These are phyloP conservation scores for Monochamus alternatus DNA, from an alignment of 2,888 invertebrate species.

Conservation along the genomic window DNA sequence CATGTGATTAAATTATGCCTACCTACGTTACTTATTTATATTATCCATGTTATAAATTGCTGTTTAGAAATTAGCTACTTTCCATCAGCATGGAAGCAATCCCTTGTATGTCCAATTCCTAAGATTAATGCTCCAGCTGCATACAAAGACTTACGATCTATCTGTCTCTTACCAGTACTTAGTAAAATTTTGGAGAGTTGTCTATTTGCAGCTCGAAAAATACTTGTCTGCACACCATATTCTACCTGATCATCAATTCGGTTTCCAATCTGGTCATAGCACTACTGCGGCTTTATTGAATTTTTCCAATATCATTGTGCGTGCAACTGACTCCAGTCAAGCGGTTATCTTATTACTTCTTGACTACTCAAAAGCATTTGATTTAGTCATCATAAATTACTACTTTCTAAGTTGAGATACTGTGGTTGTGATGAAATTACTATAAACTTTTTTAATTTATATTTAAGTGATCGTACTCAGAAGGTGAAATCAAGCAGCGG, in stretches of 20 bases:
- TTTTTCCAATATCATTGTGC: constrained; percentile 3
- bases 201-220: constrained; percentile 15
- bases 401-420: not conserved
- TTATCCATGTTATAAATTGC: not conserved
- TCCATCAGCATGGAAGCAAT: not conserved
- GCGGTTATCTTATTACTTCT: not conserved
- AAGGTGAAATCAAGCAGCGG: no score
- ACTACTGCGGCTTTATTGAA: constrained; percentile 15
- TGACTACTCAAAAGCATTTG: constrained; percentile 17
- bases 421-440: no score
- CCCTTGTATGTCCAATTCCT: not conserved
- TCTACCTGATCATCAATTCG: constrained; percentile 16
- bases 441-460: no score
- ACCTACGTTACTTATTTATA: not conserved
- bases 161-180: not conserved
- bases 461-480: no score
- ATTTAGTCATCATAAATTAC: not conserved
- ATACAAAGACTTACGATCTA: not conserved
- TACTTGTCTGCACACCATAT: constrained; percentile 9
- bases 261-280: constrained; percentile 11
- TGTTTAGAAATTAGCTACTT: not conserved
- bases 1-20: constrained; percentile 1
- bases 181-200: constrained; percentile 27
- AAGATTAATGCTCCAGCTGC: not conserved
- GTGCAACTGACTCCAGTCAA: not conserved